phyloP scores from a whole-genome alignment of 2,888 invertebrate genomes.

The Drosophila subquinaria region DNA sequence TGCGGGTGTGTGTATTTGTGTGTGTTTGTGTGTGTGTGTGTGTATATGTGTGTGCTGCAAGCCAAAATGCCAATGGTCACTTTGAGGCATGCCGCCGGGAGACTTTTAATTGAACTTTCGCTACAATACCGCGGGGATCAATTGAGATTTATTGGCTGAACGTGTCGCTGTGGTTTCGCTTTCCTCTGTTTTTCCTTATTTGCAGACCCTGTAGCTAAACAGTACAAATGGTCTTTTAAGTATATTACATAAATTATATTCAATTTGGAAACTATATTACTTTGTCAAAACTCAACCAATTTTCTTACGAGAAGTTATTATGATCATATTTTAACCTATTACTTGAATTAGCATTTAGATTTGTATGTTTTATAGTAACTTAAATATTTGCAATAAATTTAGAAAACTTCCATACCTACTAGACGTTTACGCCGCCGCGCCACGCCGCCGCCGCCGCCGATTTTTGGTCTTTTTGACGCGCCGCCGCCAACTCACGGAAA shows the following conservation, averaged over 20 bases:
- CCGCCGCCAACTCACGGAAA: no score
- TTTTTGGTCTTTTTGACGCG: no score
- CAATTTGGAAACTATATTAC: not conserved
- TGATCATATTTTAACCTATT: no score
- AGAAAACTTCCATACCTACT: no score
- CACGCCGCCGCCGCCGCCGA: no score
- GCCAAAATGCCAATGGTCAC: constrained; percentile 32
- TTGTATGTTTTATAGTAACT: no score
- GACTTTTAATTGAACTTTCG: constrained; percentile 78
- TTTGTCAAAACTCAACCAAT: no score
- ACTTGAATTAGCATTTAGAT: no score
- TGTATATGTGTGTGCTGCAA: constrained; percentile 9
- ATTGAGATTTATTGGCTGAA: constrained; percentile 79
- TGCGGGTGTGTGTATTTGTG: constrained; percentile 8
- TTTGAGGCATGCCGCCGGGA: constrained; percentile 46
- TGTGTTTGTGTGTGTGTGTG: constrained; percentile 9
- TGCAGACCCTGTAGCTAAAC: not conserved
- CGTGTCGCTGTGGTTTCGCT: constrained; percentile 63
- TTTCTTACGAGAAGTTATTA: no score
- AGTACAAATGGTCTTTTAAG: not conserved
- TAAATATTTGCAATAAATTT: no score
- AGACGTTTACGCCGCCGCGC: no score
- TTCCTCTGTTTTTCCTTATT: constrained; percentile 11
- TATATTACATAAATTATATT: not conserved
- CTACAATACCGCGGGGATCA: constrained; percentile 78